Conservation (phyloP, 1,140 invertebrate species). For the Liolophura sinensis region DNA sequence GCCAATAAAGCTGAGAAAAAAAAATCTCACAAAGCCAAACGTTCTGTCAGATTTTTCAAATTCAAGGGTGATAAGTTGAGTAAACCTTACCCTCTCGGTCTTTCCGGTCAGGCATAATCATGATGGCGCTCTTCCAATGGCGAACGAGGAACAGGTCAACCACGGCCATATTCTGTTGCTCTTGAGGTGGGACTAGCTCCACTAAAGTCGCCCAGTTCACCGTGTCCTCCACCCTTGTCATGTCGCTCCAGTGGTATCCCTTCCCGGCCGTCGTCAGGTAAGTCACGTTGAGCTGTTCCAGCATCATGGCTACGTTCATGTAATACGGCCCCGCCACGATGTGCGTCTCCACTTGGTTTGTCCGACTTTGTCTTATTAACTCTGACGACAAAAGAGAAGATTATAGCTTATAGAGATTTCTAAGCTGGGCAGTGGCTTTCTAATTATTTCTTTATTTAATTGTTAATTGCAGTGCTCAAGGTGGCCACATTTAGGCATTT, state of each 20-base stretch:
- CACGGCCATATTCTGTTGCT: conserved; percentile 40
- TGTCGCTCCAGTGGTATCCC: conserved; percentile 49
- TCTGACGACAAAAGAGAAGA: too few relatives aligned
- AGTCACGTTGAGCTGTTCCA: conserved; percentile 33
- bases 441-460: too few relatives aligned
- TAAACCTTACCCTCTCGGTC: conserved; percentile 43
- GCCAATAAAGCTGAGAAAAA: too few relatives aligned
- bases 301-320: conserved; percentile 47
- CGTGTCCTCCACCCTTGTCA: conserved; percentile 33
- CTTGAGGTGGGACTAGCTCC: conserved; percentile 39
- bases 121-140: conserved; percentile 37
- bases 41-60: too few relatives aligned
- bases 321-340: conserved; percentile 50
- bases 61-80: too few relatives aligned
- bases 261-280: conserved; percentile 49
- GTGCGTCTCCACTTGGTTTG: too few relatives aligned
- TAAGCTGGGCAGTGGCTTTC: too few relatives aligned
- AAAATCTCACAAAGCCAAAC: too few relatives aligned
- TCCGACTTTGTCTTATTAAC: too few relatives aligned
- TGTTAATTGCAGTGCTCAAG: too few relatives aligned
- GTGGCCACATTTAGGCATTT: too few relatives aligned
- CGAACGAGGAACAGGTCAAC: conserved; percentile 41
- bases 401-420: too few relatives aligned
- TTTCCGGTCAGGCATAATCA: conserved; percentile 42
- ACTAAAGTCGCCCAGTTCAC: conserved; percentile 40